phyloP scores from a whole-genome alignment of 2,797 vertebrate species.

The Graptemys geographica region DNA sequence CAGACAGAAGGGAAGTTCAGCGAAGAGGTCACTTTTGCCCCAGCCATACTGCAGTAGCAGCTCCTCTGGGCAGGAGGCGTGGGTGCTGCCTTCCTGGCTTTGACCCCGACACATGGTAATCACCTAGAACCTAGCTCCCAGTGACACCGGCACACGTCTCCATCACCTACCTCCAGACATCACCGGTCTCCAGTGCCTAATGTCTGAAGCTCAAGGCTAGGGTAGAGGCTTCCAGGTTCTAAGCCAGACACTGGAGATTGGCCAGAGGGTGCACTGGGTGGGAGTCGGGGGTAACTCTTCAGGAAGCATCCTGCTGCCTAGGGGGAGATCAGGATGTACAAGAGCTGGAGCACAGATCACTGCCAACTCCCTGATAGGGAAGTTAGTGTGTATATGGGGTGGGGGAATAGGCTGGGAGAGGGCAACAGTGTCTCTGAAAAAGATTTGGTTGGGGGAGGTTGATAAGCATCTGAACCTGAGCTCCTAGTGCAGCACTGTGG shows the following conservation, averaged over 20 bases:
- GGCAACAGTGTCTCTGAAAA: not conserved
- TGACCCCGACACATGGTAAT: not conserved
- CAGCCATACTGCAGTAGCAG: too few relatives aligned
- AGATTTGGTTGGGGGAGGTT: not conserved
- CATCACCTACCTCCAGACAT: fast-evolving
- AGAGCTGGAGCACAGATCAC: conserved; percentile 69
- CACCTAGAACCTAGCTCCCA: not conserved
- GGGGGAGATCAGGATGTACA: conserved; percentile 61
- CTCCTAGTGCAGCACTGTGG: not conserved
- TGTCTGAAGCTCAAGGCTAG: conserved; percentile 61
- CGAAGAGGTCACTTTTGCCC: not conserved
- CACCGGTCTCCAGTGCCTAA: conserved; percentile 16
- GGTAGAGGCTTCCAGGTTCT: conserved; percentile 67
- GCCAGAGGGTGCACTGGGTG: not conserved
- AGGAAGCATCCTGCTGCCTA: conserved; percentile 67
- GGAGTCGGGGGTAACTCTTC: conserved; percentile 64
- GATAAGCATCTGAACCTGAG: not conserved
- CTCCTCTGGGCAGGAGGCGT: fast-evolving
- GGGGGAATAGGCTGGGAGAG: conserved; percentile 15
- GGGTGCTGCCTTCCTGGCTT: not conserved
- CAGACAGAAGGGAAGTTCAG: not conserved
- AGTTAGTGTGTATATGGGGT: not conserved
- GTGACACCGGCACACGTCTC: not conserved
- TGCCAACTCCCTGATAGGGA: conserved; percentile 57
- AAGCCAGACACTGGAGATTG: conserved; percentile 56